Evolutionary conservation across 2,797 vertebrate species (phyloP), one percentile per base, ranked within the genome.

Genomic region (Lagocephalus sceleratus): DNA sequence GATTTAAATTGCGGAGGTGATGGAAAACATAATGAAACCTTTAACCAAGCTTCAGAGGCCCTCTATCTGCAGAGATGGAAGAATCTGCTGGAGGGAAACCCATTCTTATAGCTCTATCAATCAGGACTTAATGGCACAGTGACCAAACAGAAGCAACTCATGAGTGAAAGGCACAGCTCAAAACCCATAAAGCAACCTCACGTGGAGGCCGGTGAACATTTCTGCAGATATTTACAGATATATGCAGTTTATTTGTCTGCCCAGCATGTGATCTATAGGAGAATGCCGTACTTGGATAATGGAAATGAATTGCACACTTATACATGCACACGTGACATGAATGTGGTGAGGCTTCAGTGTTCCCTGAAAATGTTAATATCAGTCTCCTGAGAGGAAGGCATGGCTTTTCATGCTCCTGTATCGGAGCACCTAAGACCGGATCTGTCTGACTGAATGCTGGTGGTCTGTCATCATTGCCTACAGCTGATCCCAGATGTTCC

Each of bases 1-100:
- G 50, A 53, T 22, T 57, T 15, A 54, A 46, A 59, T 19, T 58
- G 40, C 35, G 46, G 21, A 60, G 42, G 47, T 47, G 47, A 55
- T 52, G 32, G 45, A 47, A 47, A 67, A 29, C 57, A 53, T 44
- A 48, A 32, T 15, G 15, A 43, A 16, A 21, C 26, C 47, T 21
- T 41, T 54, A 51, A 45, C 39, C 51, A 38, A 54, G 20, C 49
- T 53, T 50, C 25, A 16, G 38, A 56, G 38, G 39, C n/a, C 23
- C 14, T 47, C 39, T 2, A 6, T 43, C 55, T 64, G 46, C 35
- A 22, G 50, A 35, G 21, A 43, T 47, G 14, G 40, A 50, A 17
- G 21, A 43, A 46, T 46, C 35, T 51, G 41, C 25, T 39, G 17
- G 21, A 56, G 19, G 47, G 47, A 48, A 45, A 42, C 26, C 45